Conservation (phyloP, 2,113 vertebrate species). For the Myrmecobius fasciatus region DNA sequence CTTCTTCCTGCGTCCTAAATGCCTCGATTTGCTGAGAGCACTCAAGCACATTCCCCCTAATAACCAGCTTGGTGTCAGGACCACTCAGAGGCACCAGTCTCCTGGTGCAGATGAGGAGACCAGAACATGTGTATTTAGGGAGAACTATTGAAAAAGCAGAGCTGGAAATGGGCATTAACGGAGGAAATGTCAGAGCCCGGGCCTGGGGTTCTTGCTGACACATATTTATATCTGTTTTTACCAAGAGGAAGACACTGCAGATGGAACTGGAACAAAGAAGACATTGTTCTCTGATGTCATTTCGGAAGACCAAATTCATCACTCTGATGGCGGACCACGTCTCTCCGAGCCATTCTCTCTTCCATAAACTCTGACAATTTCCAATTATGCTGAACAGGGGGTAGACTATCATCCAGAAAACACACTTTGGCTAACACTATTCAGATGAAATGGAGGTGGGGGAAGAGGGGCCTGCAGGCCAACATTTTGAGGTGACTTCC, state of each 20-base stretch:
- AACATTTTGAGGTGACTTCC: conserved; percentile 10
- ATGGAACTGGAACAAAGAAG: conserved; percentile 55
- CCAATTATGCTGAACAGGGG: neutral
- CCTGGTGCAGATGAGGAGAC: conserved; percentile 6
- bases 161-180: conserved; percentile 27
- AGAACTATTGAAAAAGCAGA: neutral
- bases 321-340: conserved; percentile 53
- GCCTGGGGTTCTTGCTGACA: conserved; percentile 45
- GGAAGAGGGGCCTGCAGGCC: conserved; percentile 12
- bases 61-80: neutral
- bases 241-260: conserved; percentile 35
- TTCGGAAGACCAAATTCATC: conserved; percentile 61
- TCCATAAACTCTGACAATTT: conserved; percentile 47
- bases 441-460: neutral
- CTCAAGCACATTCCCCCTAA: conserved; percentile 16
- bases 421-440: neutral
- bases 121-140: conserved; percentile 43
- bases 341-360: neutral
- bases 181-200: conserved; percentile 37
- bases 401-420: conserved; percentile 25
- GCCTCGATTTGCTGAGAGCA: neutral
- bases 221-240: conserved; percentile 57
- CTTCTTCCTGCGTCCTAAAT: neutral
- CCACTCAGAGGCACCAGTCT: conserved; percentile 30
- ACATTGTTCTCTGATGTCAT: conserved; percentile 56